These are phyloP conservation scores for Bombylius major DNA, from an alignment of 2,888 invertebrate species.

Conservation along the genomic window DNA sequence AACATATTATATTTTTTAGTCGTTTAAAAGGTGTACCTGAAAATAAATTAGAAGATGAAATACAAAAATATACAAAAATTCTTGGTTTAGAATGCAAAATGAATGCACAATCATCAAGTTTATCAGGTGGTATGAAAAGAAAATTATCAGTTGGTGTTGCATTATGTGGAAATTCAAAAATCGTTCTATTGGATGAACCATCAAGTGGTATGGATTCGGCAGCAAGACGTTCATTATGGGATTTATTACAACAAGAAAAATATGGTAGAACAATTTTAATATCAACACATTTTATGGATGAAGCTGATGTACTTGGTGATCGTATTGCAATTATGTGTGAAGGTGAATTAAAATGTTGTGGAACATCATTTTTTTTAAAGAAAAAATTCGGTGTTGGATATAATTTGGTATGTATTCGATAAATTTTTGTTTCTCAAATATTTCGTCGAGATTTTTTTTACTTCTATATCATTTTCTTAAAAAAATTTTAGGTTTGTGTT, in stretches of 20 bases:
- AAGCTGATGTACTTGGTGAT: constrained; percentile 72
- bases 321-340: constrained; percentile 73
- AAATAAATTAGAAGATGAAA: constrained; percentile 41
- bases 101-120: constrained; percentile 39
- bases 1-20: constrained; percentile 70
- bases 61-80: constrained; percentile 45
- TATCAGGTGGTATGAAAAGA: constrained; percentile 59
- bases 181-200: constrained; percentile 53
- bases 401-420: constrained; percentile 41
- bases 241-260: constrained; percentile 57
- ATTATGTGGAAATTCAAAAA: constrained; percentile 55
- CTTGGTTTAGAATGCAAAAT: constrained; percentile 50
- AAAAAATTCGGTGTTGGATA: constrained; percentile 76
- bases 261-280: constrained; percentile 61
- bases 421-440: neutral
- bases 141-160: constrained; percentile 61
- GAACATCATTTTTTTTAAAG: constrained; percentile 65
- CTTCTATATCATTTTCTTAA: neutral
- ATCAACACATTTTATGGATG: constrained; percentile 76
- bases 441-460: neutral
- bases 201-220: constrained; percentile 71
- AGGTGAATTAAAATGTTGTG: constrained; percentile 64
- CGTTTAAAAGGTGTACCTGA: constrained; percentile 50
- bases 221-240: constrained; percentile 65
- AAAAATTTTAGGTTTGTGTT: constrained; percentile 28